These are phyloP conservation scores for Cnemophilus loriae DNA, from an alignment of 2,113 vertebrate species.

Conservation along the genomic window DNA sequence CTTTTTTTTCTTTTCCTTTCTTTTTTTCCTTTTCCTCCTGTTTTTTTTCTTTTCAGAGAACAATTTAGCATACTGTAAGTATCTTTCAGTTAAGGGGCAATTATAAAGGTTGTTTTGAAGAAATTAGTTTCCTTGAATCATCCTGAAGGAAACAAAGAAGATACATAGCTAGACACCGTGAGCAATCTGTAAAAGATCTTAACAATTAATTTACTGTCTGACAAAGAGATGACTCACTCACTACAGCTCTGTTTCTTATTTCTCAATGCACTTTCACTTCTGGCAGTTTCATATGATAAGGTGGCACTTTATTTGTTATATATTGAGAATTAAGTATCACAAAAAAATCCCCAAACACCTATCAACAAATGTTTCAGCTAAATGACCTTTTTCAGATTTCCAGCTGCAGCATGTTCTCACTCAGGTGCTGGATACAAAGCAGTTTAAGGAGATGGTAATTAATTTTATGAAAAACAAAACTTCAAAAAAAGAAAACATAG, in stretches of 20 bases:
- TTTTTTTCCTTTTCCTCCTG: background rate
- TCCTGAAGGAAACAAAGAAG: background rate
- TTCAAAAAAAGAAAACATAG: background rate
- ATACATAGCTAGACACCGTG: background rate
- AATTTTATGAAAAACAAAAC: background rate
- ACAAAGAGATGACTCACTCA: background rate
- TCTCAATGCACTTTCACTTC: background rate
- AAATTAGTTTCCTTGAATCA: background rate
- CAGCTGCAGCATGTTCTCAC: background rate
- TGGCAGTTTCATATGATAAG: background rate
- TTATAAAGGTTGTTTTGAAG: constrained; percentile 1
- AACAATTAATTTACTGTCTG: background rate
- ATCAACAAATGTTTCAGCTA: constrained; percentile 24
- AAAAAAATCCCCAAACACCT: background rate
- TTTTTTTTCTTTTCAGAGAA: background rate
- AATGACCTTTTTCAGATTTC: constrained; percentile 16
- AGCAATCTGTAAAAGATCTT: background rate
- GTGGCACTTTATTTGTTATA: background rate
- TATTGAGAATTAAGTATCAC: background rate
- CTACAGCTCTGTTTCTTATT: background rate
- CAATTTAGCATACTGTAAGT: background rate
- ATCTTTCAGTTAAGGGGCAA: background rate
- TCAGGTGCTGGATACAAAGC: background rate
- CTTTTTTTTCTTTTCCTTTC: background rate
- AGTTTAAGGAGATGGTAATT: background rate